Base-by-base conservation (phyloP, 2,797 vertebrate species). In the Rhynchonycteris naso region DNA sequence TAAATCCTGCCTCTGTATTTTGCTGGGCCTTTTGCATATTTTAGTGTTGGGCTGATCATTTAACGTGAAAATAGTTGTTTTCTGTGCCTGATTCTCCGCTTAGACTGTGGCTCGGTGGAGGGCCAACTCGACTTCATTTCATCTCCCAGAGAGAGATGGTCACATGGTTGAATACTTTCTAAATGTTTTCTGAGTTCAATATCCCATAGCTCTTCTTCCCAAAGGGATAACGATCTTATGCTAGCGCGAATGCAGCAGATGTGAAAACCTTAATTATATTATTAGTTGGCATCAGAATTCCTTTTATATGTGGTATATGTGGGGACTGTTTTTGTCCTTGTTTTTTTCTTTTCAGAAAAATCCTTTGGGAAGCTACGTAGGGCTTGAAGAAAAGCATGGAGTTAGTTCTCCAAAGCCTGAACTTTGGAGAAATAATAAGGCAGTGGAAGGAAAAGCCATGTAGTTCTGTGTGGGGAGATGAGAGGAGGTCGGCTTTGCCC, bases 101-200 rank as follows among this genome's bases (percentile, higher is more conserved):
- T 14, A 71, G 35, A 84, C 16, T 2, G 1, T 18, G 30, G 28
- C 14, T 58, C 30, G 13, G 4, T 33, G 26, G 21, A 22, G n/a
- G 8, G 26, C 1, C 35, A 80, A 52, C 54, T 35, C 8, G 47
- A 19, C 12, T 11, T 56, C 18, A 56, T 80, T 76, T 88, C 68
- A 58, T 75, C 72, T 92, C 52, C 87, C 56, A 28, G 16, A 69
- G 38, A 71, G 72, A 56, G 26, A 13, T n/a, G 21, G 38, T 14
- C 35, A 9, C 33, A 47, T 69, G n/a, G 18, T 15, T 26, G 4
- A 50, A 10, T 72, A 59, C 54, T 88, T 87, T 84, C 68, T 76
- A 56, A 93, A 85, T 12, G 58, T 71, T 68, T 81, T 96, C 83
- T 59, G 65, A 85, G 54, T 58, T 90, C 43, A 66, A 16, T 28